phyloP scores from a whole-genome alignment of 2,888 invertebrate genomes.

The Macroteleia sp. region DNA sequence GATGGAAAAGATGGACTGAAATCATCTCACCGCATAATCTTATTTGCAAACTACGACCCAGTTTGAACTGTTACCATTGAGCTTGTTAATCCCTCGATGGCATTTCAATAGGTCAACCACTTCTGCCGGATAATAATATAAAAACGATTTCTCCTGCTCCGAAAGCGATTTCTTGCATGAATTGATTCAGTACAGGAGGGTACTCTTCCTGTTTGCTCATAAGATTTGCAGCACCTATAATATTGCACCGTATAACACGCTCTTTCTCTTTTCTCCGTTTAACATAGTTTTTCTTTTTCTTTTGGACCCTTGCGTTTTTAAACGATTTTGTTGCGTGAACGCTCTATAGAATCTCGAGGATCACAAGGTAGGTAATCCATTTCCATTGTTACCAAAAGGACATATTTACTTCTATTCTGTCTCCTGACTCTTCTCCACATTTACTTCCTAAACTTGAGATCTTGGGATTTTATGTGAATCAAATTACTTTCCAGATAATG shows the following conservation, averaged over 20 bases:
- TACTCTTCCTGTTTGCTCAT: constrained; percentile 79
- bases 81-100: constrained; percentile 67
- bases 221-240: constrained; percentile 83
- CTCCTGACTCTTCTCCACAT: constrained; percentile 33
- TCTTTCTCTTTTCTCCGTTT: constrained; percentile 59
- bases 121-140: constrained; percentile 70
- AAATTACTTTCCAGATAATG: neutral
- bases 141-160: constrained; percentile 60
- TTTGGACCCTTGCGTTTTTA: constrained; percentile 37
- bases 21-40: constrained; percentile 73
- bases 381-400: constrained; percentile 69
- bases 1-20: constrained; percentile 20
- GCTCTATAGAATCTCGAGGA: constrained; percentile 60
- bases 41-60: constrained; percentile 77
- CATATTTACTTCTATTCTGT: constrained; percentile 53
- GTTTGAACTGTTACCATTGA: constrained; percentile 64
- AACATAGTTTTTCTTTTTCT: constrained; percentile 54
- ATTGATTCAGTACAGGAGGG: constrained; percentile 73
- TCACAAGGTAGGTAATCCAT: constrained; percentile 48
- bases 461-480: constrained; percentile 11
- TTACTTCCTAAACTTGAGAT: constrained; percentile 14
- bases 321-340: constrained; percentile 75
- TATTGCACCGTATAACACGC: constrained; percentile 68
- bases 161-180: constrained; percentile 82
- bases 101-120: constrained; percentile 77